Evolutionary conservation across 2,113 vertebrate genomes (phyloP), one percentile per base, ranked within the genome.

Genomic region (Channa maculata): DNA sequence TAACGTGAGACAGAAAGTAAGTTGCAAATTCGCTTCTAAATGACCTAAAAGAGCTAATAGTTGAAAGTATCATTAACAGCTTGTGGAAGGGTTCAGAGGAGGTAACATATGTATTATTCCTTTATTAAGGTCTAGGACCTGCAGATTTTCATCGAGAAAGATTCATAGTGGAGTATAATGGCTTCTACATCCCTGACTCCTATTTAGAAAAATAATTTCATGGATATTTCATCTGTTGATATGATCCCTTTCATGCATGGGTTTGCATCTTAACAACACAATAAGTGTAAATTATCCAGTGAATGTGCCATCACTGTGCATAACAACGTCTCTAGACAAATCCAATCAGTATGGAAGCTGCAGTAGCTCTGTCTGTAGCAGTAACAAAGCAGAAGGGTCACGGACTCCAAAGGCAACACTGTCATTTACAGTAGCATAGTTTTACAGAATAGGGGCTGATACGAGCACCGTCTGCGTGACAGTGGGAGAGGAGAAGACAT

Each of bases 401-500:
- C 15, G 5, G 61, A 63, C n/a, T 76, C 50, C 37, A 49, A 54
- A 71, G 72, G 77, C 61, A 78, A 66, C 67, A 0, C 57, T 49
- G 75, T 77, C 76, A 67, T 81, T 86, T 84, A 68, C 78, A 51
- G 59, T 33, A 41, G 61, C 73, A 60, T 57, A 46, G 72, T 73
- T 83, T 60, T 71, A 80, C 77, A 65, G 79, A 77, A 45, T 37
- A 8, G 65, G 43, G 43, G 44, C 65, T 61, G 75, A 71, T 71
- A 62, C 10, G 5, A 77, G 46, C 55, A 49, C 75, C n/a, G 50
- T 82, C 70, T 83, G 85, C 71, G 64, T 85, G 84, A 59, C 80
- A 86, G 80, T 8, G 68, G 61, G 63, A 88, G 74, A 86, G 86
- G 84, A 82, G 77, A 83, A 79, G 66, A 82, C 82, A 94, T 94